A percentile compares a stretch with the other conserved stretches of the same genome.
phyloP scores from a whole-genome alignment of 53 echinoderm and acorn worm species.

The Arbacia lixula region DNA sequence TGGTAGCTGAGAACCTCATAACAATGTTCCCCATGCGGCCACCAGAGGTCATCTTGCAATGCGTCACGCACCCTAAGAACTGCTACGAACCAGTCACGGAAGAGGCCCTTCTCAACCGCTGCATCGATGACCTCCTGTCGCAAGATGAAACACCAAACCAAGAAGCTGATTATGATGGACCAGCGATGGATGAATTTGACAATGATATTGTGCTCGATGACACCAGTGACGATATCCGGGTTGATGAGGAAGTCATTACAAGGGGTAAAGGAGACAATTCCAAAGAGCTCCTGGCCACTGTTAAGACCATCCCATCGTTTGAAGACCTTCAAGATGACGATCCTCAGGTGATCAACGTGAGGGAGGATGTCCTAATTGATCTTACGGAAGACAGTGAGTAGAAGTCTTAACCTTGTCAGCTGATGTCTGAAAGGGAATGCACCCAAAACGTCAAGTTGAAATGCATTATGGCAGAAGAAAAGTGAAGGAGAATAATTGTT shows the following conservation, averaged over 20 bases:
- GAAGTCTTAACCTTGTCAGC: background rate
- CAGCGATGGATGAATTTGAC: background rate
- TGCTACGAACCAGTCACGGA: conserved; percentile 48
- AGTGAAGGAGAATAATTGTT: too few relatives aligned
- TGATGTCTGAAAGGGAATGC: too few relatives aligned
- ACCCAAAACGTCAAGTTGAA: too few relatives aligned
- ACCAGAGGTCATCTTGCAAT: conserved; percentile 12
- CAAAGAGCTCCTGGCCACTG: background rate
- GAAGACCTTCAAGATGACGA: background rate
- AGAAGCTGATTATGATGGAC: background rate
- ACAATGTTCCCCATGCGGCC: conserved; percentile 38
- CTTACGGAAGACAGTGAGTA: conserved; percentile 35
- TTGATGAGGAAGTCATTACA: background rate
- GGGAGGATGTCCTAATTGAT: background rate
- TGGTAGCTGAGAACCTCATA: conserved; percentile 33
- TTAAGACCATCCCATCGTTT: background rate
- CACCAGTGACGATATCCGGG: background rate
- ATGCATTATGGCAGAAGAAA: too few relatives aligned
- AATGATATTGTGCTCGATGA: background rate
- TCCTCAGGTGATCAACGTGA: background rate
- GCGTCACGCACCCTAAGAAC: conserved; percentile 37
- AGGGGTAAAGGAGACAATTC: too few relatives aligned
- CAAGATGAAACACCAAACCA: background rate
- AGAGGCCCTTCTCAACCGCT: conserved; percentile 63
- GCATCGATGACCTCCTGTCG: conserved; percentile 71